Percentiles rank a stretch among this genome's conserved stretches.
Conservation (phyloP, 2,113 vertebrate species). For the Prolemur simus region DNA sequence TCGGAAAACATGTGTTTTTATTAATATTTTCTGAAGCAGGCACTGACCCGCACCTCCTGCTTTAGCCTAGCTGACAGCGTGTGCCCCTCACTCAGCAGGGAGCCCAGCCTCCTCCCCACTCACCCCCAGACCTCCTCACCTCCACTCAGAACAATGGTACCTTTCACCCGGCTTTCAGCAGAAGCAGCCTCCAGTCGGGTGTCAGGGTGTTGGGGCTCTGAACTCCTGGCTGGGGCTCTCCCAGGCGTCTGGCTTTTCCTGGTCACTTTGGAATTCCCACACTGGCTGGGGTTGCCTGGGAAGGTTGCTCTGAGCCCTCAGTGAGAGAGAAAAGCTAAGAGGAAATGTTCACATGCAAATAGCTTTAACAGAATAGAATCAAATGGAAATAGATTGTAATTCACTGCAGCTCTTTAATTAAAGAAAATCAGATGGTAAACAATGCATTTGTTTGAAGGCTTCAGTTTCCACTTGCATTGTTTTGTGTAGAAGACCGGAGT, state of each 20-base stretch:
- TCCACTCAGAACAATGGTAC: neutral
- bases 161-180: neutral
- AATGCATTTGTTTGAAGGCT: neutral
- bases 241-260: too few species aligned
- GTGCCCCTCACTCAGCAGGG: neutral
- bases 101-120: too few species aligned
- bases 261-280: neutral
- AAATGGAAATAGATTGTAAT: neutral
- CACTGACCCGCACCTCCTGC: neutral
- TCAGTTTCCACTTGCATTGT: neutral
- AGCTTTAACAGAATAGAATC: neutral
- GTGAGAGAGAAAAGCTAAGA: too few species aligned
- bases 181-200: neutral
- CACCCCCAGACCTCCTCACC: neutral
- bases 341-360: neutral
- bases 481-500: neutral
- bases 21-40: neutral
- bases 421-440: neutral
- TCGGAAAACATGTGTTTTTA: neutral
- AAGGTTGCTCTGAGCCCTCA: neutral
- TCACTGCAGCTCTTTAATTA: neutral
- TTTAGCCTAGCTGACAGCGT: neutral
- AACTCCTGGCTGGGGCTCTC: neutral
- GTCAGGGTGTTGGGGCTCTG: fast-evolving
- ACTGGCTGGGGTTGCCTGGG: fast-evolving